Evolutionary conservation across 2,888 invertebrate genomes (phyloP).

Genomic region (Coleophora deauratella): DNA sequence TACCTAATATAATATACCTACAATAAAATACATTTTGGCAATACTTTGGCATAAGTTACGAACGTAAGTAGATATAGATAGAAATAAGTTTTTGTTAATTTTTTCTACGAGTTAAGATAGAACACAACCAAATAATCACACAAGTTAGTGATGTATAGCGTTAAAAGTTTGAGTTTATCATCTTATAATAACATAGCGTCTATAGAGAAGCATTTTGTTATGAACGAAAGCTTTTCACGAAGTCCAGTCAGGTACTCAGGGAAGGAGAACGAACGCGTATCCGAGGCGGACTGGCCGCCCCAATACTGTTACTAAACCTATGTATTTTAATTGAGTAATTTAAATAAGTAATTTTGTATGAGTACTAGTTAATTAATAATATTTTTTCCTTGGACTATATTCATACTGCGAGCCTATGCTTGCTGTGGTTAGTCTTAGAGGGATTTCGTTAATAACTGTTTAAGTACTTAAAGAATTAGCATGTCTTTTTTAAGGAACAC

Average conservation of each 20-base stretch:
- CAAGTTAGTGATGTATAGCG: constrained; percentile 52
- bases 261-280: constrained; percentile 41
- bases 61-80: constrained; percentile 32
- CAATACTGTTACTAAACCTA: constrained; percentile 10
- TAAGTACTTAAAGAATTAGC: constrained; percentile 42
- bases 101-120: constrained; percentile 53
- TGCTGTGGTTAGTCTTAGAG: constrained; percentile 32
- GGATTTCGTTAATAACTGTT: constrained; percentile 38
- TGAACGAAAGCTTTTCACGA: constrained; percentile 28
- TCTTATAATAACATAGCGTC: constrained; percentile 19
- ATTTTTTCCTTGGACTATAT: constrained; percentile 24
- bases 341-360: no score
- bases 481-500: constrained; percentile 71
- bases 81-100: constrained; percentile 34
- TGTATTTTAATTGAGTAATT: no score
- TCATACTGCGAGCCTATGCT: constrained; percentile 42
- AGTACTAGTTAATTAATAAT: background rate
- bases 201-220: constrained; percentile 22
- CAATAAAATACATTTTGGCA: constrained; percentile 39
- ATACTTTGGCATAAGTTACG: constrained; percentile 42
- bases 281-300: constrained; percentile 8
- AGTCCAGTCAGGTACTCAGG: constrained; percentile 50
- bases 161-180: constrained; percentile 15
- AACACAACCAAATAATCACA: constrained; percentile 71
- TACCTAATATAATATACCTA: constrained; percentile 25